Base-by-base conservation (phyloP, 2,888 invertebrate genomes). In the Nemotelus nigrinus region DNA sequence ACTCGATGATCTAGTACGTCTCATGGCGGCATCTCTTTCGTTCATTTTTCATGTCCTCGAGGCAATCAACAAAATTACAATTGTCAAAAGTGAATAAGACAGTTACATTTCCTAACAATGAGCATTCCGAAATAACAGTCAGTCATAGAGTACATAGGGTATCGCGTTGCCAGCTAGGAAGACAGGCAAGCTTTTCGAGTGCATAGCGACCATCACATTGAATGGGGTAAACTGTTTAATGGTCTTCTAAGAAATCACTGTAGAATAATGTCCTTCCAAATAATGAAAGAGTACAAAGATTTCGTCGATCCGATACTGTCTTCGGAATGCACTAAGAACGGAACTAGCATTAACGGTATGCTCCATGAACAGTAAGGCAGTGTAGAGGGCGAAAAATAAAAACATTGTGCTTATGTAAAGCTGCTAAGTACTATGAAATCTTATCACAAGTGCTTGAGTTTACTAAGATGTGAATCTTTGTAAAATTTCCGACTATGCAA, bases 21-120 rank as follows among this genome's bases (percentile, higher is more conserved):
- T 25, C 25, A 25, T 41, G 41, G 63, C 63, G 39, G 5, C 63
- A 10, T 5, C 10, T 63, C 43, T 41, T 41, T 39, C 3, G 71
- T 10, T 25, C 71, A 57, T 71, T 71, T 71, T 55, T 71, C 71
- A 71, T 71, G 41, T 55, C 55, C 43, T 71, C 55, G n/a, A 39
- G 71, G 71, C 55, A 55, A 55, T 71, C 55, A 65, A 47, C 63
- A 63, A 63, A 63, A 63, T 63, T 63, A 63, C 63, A 63, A 63
- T 63, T 3, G 63, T 63, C 58, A 25, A 25, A 25, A 25, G 25
- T 25, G 25, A 25, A 25, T 25, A 25, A 25, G 25, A 25, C 25
- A 25, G 25, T 25, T 25, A 25, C 25, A 25, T 25, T 25, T 25
- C 25, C 25, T 25, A 25, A 25, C 25, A 25, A 25, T 25, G 25